Evolutionary conservation across 2,888 invertebrate genomes (phyloP), one percentile per base, ranked within the genome.

Genomic region (Shargacucullia verbasci): DNA sequence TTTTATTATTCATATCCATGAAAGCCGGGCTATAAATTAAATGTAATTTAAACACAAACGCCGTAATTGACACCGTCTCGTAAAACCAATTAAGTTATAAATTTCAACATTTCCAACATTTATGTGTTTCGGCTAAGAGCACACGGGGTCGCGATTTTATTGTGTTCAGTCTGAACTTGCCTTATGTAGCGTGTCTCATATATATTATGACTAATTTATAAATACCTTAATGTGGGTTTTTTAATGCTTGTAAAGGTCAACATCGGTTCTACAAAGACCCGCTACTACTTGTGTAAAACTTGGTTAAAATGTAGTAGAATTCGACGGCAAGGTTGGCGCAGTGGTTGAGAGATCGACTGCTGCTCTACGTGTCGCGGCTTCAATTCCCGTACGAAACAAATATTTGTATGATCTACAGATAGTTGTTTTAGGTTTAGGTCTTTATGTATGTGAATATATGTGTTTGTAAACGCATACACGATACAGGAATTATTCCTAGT

Each of bases 41-140:
- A 14, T 39, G 38, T 59, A 44, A 65, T 58, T 58, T 50, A 68
- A 62, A 58, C 44, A 37, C 53, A 55, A 57, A 43, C 43, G 1
- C 15, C 37, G 59, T 67, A 70, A 67, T 43, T 43, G 45, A 62
- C 63, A 59, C 53, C 25, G 12, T 29, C 45, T 43, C 46, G 47
- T 56, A 58, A 65, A 62, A 71, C 33, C 41, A 53, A 71, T 74
- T 65, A 69, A 71, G 69, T 74, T 62, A 39, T 74, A 65, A 65
- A 69, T 46, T 56, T 53, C n/a, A 37, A 67, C 10, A 47, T 59
- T 40, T 34, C 35, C 27, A 43, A 43, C 46, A 25, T 61, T 67
- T 56, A 67, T 70, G 67, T 65, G 45, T 69, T 58, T 29, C 35
- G 33, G 29, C 37, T 33, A 15, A 10, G 31, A 37, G 20, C 12